Base-by-base conservation (phyloP, 2,888 invertebrate species). In the Anthophora plumipes region DNA sequence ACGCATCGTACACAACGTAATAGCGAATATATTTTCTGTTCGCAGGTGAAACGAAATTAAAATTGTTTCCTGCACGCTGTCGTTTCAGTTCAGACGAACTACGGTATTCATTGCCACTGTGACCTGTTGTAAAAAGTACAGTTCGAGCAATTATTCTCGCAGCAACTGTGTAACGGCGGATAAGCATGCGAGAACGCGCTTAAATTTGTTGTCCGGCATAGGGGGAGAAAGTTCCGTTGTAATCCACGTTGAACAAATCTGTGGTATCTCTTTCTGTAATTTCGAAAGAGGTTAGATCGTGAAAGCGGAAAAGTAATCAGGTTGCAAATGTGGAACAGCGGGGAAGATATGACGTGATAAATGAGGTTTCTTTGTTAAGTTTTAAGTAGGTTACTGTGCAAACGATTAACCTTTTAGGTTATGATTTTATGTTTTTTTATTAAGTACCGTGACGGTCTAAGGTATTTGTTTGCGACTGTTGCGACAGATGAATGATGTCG, bases 141-240 rank as follows among this genome's bases (percentile, higher is more conserved):
- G 54, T 25, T 70, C 59, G 22, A 60, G 69, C 64, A 79, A 79
- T 79, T 79, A 79, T 79, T 54, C 64, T 59, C 50, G 69, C 78
- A 46, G 76, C 52, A 54, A 59, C 59, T 64, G 59, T 76, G 22
- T 69, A 76, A 76, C 64, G 78, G 59, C 46, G 39, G 76, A 79
- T 41, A 76, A 79, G 52, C 78, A 79, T 76, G 76, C 78, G 76
- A 79, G 64, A 79, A 60, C 69, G 46, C 46, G 64, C 39, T 76
- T 76, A 66, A 64, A 76, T 66, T 76, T 59, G 39, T 66, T 76
- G 31, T 41, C n/a, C 22, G 5, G 9, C 20, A 43, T 12, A 43
- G 41, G 43, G 9, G 20, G 41, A 1, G 20, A 37, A 52, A 17
- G 41, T 11, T 68, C n/a, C 12, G 20, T 31, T n/a, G 54, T 43